These are phyloP conservation scores for Columbina picui DNA, from an alignment of 2,113 vertebrate species.

Conservation along the genomic window DNA sequence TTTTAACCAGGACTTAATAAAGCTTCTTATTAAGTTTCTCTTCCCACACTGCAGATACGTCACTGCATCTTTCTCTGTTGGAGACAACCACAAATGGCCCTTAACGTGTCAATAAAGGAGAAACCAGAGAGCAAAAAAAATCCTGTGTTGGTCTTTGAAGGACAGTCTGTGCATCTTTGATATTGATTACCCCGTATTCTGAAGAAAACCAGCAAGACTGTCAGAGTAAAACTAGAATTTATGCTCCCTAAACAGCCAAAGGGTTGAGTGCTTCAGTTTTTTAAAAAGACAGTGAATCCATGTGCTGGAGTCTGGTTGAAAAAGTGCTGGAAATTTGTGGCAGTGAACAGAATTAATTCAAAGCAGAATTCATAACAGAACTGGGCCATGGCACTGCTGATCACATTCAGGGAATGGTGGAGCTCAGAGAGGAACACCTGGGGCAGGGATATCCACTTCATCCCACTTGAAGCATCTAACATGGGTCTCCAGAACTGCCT, in stretches of 20 bases:
- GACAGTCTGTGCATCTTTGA: not conserved
- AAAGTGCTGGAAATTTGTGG: not conserved
- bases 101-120: slow-evolving; percentile 11
- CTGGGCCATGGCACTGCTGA: not conserved
- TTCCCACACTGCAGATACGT: not conserved
- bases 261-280: not conserved
- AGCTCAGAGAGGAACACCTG: not conserved
- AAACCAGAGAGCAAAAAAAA: not conserved
- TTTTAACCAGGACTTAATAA: not conserved
- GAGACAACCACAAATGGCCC: slow-evolving; percentile 19
- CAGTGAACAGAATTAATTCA: not conserved
- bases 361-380: not conserved
- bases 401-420: not conserved
- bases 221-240: not conserved
- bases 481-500: not conserved
- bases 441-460: not conserved
- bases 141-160: not conserved
- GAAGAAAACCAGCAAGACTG: not conserved
- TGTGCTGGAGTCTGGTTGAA: not conserved
- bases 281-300: not conserved
- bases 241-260: not conserved
- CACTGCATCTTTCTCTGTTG: not conserved
- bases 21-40: slow-evolving; percentile 4
- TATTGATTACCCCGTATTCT: not conserved
- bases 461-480: not conserved